Base-by-base conservation (phyloP, 2,888 invertebrate genomes). In the Dorcus hopei region DNA sequence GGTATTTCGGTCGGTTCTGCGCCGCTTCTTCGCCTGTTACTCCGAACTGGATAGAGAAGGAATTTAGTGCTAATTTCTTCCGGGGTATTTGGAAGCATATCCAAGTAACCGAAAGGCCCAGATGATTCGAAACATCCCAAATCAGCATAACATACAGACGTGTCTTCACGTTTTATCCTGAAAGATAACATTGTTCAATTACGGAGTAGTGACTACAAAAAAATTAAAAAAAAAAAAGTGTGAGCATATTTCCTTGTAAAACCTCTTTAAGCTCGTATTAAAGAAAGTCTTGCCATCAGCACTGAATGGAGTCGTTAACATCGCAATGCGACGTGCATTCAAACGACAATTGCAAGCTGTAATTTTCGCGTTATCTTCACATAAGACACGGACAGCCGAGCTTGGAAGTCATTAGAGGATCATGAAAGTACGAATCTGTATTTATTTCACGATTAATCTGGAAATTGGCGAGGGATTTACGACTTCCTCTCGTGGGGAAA, bases 31-130 rank as follows among this genome's bases (percentile, higher is more conserved):
- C 65, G 52, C n/a, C 74, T 57, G 49, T 71, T 73, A 54, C 65
- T 69, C 56, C 81, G 86, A 79, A 88, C 85, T 0, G 89, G 89
- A 77, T 89, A 92, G 61, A 93, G 81, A 50, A 89, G 83, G 78
- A 90, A 94, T 78, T 88, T 88, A 0, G 95, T 95, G 67, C 88
- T 88, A 63, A 96, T 91, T 72, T 93, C 93, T 74, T 91, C 90
- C 0, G 94, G 94, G 16, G 90, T 82, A 52, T 89, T 89, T 3
- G 95, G 95, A 58, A 95, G 79, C 81, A 93, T 93, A 80, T 95
- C 95, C 77, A 95, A 80, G 74, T 95, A 95, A 54, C 92, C 90
- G 75, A 93, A 94, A 0, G 94, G 91, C 0, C 95, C 95, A 3
- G 91, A 87, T 6, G 74, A 74, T 72, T 93, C 90, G 80, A 95